Base-by-base conservation (phyloP, 2,797 vertebrate species). In the Gouania willdenowi region DNA sequence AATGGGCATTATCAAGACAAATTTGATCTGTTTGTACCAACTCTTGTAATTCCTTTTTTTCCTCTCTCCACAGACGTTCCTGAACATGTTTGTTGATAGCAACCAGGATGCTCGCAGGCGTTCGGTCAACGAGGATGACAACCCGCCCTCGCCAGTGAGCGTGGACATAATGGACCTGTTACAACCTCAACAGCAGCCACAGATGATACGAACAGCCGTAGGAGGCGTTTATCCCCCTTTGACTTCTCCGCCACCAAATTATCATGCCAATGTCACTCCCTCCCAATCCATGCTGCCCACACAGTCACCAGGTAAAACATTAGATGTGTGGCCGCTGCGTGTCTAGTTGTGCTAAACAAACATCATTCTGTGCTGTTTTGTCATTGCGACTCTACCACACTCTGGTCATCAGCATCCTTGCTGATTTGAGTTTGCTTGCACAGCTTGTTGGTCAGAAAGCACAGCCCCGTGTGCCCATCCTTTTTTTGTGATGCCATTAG, bases 31-130 rank as follows among this genome's bases (percentile, higher is more conserved):
- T 16, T 28, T 36, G 3, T 17, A 18, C 35, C 2, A 24, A 11
- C 25, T 7, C 4, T 5, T 18, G 8, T 34, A 8, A 24, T 1
- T 0, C 4, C 12, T 27, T 13, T 46, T 56, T 33, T 14, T 1
- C 16, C 7, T 23, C n/a, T 5, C 26, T 35, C 37, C 23, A n/a
- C n/a, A 99, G 97, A 97, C 97, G 0, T 99, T 99, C 83, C 87
- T 99, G 66, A 98, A 96, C 84, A 99, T 98, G 95, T 99, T 98
- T 81, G 96, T 98, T 39, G 97, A 99, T 82, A 94, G 94, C 79
- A 98, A 94, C 83, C 95, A 99, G 81, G 97, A 99, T 38, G 94
- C 94, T 46, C 91, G 95, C 44, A 88, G 97, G 15, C 91, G 96
- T 19, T 99, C 97, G 0, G 91, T 99, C 61, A 99, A 94, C 24